Percentiles rank a stretch among this genome's conserved stretches.
These are phyloP conservation scores for Tympanuchus pallidicinctus DNA, from an alignment of 2,113 vertebrate genomes.

Conservation along the genomic window DNA sequence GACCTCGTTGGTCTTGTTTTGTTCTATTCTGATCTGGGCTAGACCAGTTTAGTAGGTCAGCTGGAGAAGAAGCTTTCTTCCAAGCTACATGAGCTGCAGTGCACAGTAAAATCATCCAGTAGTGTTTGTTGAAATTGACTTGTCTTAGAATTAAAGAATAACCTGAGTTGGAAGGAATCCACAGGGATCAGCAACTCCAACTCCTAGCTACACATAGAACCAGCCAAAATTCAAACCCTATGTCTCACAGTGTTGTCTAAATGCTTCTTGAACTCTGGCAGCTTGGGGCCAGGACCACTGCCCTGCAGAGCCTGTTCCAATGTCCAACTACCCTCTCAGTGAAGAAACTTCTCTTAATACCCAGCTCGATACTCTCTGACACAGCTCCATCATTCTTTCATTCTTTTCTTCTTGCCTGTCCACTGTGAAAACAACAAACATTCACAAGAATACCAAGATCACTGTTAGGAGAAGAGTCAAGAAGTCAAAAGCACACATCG, in stretches of 20 bases:
- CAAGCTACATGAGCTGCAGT: background rate
- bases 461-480: background rate
- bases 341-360: background rate
- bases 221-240: background rate
- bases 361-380: background rate
- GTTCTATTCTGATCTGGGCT: background rate
- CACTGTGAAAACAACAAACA: background rate
- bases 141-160: background rate
- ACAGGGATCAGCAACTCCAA: background rate
- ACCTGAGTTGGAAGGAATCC: background rate
- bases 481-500: background rate
- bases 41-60: slow-evolving; percentile 15
- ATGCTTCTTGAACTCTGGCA: background rate
- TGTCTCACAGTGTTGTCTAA: background rate
- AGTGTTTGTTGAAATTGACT: background rate
- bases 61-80: background rate
- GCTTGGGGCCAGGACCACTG: background rate
- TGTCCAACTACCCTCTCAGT: background rate
- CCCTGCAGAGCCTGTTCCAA: background rate
- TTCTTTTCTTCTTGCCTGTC: background rate
- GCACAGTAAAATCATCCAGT: background rate
- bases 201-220: background rate
- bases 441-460: background rate
- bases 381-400: background rate
- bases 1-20: slow-evolving; percentile 2